Evolutionary conservation across 2,888 invertebrate genomes (phyloP).

Genomic region (Auanema freiburgensis): DNA sequence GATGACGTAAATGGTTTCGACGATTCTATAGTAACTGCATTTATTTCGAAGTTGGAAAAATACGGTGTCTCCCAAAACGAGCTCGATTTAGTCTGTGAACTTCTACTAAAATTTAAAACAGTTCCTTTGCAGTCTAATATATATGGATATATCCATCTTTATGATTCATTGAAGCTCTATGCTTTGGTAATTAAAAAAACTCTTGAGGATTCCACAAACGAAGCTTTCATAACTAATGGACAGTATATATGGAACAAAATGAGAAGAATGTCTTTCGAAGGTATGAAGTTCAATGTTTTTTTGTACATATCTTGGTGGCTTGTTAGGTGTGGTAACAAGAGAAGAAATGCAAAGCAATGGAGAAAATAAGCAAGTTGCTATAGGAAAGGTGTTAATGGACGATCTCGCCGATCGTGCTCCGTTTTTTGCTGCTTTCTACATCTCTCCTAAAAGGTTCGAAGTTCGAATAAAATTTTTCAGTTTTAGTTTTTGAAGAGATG

Average conservation of each 20-base stretch:
- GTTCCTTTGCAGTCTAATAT: constrained; percentile 45
- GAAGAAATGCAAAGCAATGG: constrained; percentile 22
- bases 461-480: neutral
- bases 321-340: constrained; percentile 43
- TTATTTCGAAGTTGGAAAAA: constrained; percentile 54
- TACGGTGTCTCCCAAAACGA: constrained; percentile 54
- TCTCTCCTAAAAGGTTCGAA: constrained; percentile 47
- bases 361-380: constrained; percentile 29
- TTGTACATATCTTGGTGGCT: neutral
- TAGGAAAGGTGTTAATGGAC: constrained; percentile 60
- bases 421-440: constrained; percentile 60
- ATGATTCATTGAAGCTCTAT: constrained; percentile 60
- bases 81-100: constrained; percentile 42
- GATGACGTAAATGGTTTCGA: constrained; percentile 64
- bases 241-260: constrained; percentile 57
- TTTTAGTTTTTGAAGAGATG: constrained; percentile 31
- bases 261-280: constrained; percentile 56
- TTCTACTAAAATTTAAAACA: constrained; percentile 5
- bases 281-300: constrained; percentile 17
- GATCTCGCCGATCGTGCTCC: constrained; percentile 61
- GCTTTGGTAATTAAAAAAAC: constrained; percentile 52
- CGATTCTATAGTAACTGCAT: constrained; percentile 51
- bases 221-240: constrained; percentile 52
- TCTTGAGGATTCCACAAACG: constrained; percentile 40
- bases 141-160: constrained; percentile 61